A percentile compares a stretch with the other conserved stretches of the same genome.
Evolutionary conservation across 2,888 invertebrate genomes (phyloP).

Genomic region (Frankliniella intonsa): DNA sequence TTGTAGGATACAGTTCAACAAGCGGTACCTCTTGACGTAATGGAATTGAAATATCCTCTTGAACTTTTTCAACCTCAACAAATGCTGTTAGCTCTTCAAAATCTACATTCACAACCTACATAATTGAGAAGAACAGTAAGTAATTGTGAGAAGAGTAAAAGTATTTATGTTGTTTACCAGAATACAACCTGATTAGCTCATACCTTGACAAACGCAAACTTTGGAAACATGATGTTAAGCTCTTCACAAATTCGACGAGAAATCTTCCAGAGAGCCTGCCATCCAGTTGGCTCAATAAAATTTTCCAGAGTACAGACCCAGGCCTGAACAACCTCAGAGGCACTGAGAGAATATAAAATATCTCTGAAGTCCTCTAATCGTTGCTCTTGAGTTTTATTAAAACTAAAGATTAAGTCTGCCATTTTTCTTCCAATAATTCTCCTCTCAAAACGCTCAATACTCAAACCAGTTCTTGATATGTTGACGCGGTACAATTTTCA

Average conservation of each 20-base stretch:
- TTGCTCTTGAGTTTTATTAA: constrained; percentile 55
- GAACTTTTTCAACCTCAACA: constrained; percentile 59
- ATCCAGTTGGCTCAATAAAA: constrained; percentile 60
- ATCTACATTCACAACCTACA: constrained; percentile 48
- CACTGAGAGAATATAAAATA: constrained; percentile 51
- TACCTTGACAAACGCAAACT: constrained; percentile 57
- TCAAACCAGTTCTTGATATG: too few relatives aligned
- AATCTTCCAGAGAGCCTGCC: constrained; percentile 68
- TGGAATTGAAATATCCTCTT: constrained; percentile 58
- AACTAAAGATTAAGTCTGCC: constrained; percentile 51
- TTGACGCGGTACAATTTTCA: too few relatives aligned
- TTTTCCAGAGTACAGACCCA: constrained; percentile 57
- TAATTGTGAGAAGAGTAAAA: neutral
- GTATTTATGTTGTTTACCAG: neutral
- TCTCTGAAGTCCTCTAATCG: constrained; percentile 53
- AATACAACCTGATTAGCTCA: neutral
- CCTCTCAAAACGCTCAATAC: too few relatives aligned
- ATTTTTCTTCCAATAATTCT: neutral
- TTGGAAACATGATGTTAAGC: constrained; percentile 61
- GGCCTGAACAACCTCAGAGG: constrained; percentile 51
- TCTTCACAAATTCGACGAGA: constrained; percentile 59
- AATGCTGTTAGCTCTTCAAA: constrained; percentile 53
- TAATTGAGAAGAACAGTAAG: neutral
- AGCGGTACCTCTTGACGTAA: constrained; percentile 58
- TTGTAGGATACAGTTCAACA: constrained; percentile 61